Evolutionary conservation across 2,797 vertebrate genomes (phyloP).

Genomic region (Psittacula echo): DNA sequence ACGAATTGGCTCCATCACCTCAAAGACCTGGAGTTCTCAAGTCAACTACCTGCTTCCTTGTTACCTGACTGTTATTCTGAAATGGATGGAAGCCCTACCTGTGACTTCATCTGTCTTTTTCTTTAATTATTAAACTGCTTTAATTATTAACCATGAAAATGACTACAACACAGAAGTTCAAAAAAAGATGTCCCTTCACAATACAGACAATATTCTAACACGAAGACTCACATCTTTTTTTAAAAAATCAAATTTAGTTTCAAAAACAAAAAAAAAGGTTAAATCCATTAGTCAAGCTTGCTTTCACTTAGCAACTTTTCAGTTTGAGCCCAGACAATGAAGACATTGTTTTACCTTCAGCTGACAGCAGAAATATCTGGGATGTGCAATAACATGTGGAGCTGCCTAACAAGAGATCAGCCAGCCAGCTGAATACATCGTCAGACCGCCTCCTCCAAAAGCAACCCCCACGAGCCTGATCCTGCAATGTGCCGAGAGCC

Average conservation of each 20-base stretch:
- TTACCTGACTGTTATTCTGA: neutral
- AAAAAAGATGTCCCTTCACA: neutral
- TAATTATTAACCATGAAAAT: neutral
- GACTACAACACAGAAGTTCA: neutral
- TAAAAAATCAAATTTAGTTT: neutral
- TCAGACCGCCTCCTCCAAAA: neutral
- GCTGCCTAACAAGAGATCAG: neutral
- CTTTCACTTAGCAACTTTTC: neutral
- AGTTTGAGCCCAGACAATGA: neutral
- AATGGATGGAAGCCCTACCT: neutral
- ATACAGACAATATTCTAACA: neutral
- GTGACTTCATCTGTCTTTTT: neutral
- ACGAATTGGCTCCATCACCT: neutral
- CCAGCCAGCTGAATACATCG: neutral
- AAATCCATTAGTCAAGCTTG: neutral
- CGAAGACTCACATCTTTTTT: neutral
- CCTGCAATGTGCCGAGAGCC: neutral
- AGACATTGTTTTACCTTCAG: neutral
- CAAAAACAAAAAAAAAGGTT: neutral
- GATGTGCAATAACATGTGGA: slow-evolving; percentile 7
- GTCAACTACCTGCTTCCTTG: neutral
- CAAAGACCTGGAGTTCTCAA: neutral
- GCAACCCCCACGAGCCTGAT: neutral
- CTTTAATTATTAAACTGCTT: neutral
- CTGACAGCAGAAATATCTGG: slow-evolving; percentile 23